A percentile compares a stretch with the other conserved stretches of the same genome.
Evolutionary conservation across 2,797 vertebrate genomes (phyloP).

Genomic region (Lacerta agilis): DNA sequence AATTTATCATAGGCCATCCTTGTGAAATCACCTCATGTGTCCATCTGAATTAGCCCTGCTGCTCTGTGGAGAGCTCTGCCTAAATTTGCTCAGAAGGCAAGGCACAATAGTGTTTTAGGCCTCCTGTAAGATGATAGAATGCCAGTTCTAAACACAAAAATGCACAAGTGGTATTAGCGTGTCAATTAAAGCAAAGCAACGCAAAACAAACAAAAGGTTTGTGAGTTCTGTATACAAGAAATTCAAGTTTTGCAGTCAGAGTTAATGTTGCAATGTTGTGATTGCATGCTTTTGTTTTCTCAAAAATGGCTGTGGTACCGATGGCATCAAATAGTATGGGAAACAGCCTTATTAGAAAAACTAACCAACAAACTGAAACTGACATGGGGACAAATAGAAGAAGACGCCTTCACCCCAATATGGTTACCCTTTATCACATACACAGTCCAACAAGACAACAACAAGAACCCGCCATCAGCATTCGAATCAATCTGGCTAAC

Average conservation of each 20-base stretch:
- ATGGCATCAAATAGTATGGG: too few species aligned
- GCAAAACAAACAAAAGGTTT: background rate
- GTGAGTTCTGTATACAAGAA: background rate
- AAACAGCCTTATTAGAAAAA: too few species aligned
- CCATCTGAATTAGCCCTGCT: slow-evolving; percentile 50
- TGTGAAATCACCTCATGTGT: slow-evolving; percentile 43
- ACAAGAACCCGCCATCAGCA: too few species aligned
- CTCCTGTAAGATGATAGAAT: background rate
- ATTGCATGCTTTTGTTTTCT: background rate
- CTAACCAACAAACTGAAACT: too few species aligned
- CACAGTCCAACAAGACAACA: too few species aligned
- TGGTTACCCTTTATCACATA: too few species aligned
- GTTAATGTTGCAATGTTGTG: background rate
- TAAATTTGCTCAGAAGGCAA: background rate
- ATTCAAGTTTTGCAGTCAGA: background rate
- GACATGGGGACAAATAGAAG: too few species aligned
- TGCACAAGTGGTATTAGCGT: background rate
- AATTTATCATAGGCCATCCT: slow-evolving; percentile 48
- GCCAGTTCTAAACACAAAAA: background rate
- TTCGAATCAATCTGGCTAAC: too few species aligned
- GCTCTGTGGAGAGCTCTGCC: slow-evolving; percentile 18
- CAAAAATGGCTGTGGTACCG: too few species aligned
- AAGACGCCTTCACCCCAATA: too few species aligned
- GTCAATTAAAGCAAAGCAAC: background rate
- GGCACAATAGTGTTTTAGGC: rapidly evolving